phyloP scores from a whole-genome alignment of 1,140 invertebrate species.

The Polypedilum pembai region DNA sequence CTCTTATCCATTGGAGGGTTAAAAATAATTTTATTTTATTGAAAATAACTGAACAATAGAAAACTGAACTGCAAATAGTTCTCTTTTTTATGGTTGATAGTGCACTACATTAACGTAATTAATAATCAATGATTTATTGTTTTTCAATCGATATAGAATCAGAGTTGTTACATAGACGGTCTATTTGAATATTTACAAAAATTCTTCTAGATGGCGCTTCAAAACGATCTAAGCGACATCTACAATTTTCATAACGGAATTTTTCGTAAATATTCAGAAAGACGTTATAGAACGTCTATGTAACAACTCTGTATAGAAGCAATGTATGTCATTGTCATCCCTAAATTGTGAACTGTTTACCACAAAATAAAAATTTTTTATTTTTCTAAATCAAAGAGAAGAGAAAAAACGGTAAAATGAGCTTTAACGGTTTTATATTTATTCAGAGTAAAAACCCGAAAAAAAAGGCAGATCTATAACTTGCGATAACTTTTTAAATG shows the following conservation, averaged over 20 bases:
- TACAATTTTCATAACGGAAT: too few relatives aligned
- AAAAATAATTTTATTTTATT: neutral
- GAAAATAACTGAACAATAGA: neutral
- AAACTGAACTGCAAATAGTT: neutral
- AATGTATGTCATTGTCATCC: neutral
- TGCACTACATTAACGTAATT: slow-evolving; percentile 13
- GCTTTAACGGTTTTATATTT: neutral
- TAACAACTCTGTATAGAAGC: too few relatives aligned
- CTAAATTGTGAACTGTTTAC: neutral
- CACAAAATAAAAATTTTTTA: too few relatives aligned
- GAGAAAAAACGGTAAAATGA: neutral
- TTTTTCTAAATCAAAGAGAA: neutral
- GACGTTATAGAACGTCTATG: too few relatives aligned
- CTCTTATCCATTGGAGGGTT: neutral
- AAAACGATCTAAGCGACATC: too few relatives aligned
- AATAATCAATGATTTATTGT: slow-evolving; percentile 10
- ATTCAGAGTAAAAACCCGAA: neutral
- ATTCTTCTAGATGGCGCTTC: too few relatives aligned
- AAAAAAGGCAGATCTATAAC: neutral
- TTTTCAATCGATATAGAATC: neutral
- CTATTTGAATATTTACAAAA: too few relatives aligned
- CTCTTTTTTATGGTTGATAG: neutral
- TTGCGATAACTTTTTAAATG: slow-evolving; percentile 4
- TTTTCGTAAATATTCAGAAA: too few relatives aligned
- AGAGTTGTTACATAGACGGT: too few relatives aligned